phyloP scores from a whole-genome alignment of 2,797 vertebrate genomes.

The Pempheris klunzingeri region DNA sequence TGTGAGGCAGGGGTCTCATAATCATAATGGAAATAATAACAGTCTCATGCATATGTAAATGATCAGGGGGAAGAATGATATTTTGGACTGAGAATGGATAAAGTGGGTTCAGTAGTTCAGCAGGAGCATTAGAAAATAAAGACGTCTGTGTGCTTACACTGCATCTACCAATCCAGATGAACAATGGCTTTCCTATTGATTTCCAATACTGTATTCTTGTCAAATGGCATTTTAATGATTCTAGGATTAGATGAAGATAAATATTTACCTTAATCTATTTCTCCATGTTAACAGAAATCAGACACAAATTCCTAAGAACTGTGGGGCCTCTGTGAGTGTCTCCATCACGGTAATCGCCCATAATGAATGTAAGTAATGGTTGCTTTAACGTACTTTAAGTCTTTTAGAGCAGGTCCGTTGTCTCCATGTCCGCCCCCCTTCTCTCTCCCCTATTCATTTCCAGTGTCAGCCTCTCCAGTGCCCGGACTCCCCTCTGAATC shows the following conservation, averaged over 20 bases:
- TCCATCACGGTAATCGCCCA: constrained; percentile 38
- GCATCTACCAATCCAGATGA: constrained; percentile 53
- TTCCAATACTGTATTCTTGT: constrained; percentile 59
- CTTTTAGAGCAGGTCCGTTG: constrained; percentile 34
- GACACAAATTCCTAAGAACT: constrained; percentile 19
- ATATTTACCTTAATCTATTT: constrained; percentile 64
- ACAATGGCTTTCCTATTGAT: constrained; percentile 61
- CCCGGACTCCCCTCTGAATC: constrained; percentile 42
- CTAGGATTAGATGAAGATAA: constrained; percentile 67
- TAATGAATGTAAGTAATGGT: constrained; percentile 55
- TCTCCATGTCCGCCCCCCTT: constrained; percentile 40
- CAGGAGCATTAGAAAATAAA: constrained; percentile 69
- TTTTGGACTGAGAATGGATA: constrained; percentile 68
- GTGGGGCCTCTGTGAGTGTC: constrained; percentile 8
- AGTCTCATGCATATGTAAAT: constrained; percentile 80
- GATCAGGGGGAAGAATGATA: constrained; percentile 72
- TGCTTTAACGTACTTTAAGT: constrained; percentile 39
- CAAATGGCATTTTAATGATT: constrained; percentile 74
- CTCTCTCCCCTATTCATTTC: constrained; percentile 37
- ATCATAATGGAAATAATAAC: constrained; percentile 81
- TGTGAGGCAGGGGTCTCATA: constrained; percentile 70
- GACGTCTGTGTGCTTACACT: constrained; percentile 47
- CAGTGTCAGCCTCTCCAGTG: constrained; percentile 36
- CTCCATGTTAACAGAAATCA: constrained; percentile 41
- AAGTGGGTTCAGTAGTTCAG: constrained; percentile 86